These are phyloP conservation scores for Diorhabda carinulata DNA, from an alignment of 1,140 invertebrate genomes.

Conservation along the genomic window DNA sequence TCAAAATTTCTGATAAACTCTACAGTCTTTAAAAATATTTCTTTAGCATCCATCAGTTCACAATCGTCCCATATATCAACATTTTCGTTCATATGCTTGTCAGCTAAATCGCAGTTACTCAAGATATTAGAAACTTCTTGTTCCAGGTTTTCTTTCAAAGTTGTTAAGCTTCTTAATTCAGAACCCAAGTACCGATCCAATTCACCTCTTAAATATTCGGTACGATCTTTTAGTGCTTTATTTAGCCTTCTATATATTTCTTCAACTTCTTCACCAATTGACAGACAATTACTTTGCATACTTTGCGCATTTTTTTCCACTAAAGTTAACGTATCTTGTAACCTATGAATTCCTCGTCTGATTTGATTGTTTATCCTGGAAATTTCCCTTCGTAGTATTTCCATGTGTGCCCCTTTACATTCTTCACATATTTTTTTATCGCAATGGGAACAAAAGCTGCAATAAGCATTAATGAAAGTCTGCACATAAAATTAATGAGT, in stretches of 20 bases:
- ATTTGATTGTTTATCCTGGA: slow-evolving; percentile 90
- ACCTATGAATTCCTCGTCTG: slow-evolving; percentile 75
- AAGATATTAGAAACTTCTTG: slow-evolving; percentile 88
- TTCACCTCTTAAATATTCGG: slow-evolving; percentile 83
- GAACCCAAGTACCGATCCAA: slow-evolving; percentile 81
- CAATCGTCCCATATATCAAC: slow-evolving; percentile 82
- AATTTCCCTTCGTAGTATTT: slow-evolving; percentile 91
- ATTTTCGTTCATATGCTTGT: slow-evolving; percentile 86
- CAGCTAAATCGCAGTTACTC: slow-evolving; percentile 94
- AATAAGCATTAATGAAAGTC: no score
- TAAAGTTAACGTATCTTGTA: slow-evolving; percentile 77
- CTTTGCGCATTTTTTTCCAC: slow-evolving; percentile 82
- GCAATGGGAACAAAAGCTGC: slow-evolving; percentile 86
- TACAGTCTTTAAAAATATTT: slow-evolving; percentile 89
- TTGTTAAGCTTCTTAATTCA: slow-evolving; percentile 76
- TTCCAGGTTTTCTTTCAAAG: slow-evolving; percentile 89
- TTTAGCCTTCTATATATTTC: slow-evolving; percentile 84
- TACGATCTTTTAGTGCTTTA: slow-evolving; percentile 88
- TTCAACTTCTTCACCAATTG: slow-evolving; percentile 87
- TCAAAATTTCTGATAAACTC: slow-evolving; percentile 93
- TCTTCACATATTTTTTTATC: slow-evolving; percentile 89
- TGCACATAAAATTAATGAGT: no score
- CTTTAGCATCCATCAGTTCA: slow-evolving; percentile 89
- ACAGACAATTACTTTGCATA: slow-evolving; percentile 78
- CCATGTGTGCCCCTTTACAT: slow-evolving; percentile 92